Evolutionary conservation across 1,140 invertebrate species (phyloP), one percentile per base, ranked within the genome.

Genomic region (Neomicropteryx cornuta): DNA sequence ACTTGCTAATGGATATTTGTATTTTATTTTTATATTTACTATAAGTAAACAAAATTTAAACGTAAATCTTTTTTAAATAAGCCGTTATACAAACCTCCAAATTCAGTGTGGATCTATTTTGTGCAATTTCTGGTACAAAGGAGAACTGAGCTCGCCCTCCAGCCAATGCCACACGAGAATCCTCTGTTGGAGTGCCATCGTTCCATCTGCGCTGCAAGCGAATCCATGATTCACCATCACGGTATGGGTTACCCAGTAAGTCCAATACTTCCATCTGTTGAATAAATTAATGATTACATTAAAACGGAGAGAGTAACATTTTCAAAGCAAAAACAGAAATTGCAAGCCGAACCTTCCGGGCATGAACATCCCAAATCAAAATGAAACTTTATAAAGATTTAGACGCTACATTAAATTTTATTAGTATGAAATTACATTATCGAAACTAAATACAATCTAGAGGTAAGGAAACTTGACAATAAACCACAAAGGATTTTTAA

Each of bases 171-270:
- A 62, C 30, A 1, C 45, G 56, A 13, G 58, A 59, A 2, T 47
- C 41, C 34, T 65, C 62, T 4, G 50, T 48, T 0, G 58, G 60
- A 6, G 56, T 51, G 3, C 62, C 62, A 18, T 65, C 60, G 30
- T 65, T 60, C 62, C 62, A 65, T 10, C 58, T 39, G 0, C 58
- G 43, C 33, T 62, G 60, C 8, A 65, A 55, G 49, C 6, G 47
- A 42, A 8, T 52, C 39, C 36, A 61, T 46, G 1, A 55, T 43
- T 13, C 57, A 39, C 1, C 60, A 60, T 0, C 52, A 52, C 1
- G 62, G 45, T n/a, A n/a, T n/a, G n/a, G n/a, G n/a, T n/a, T n/a
- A n/a, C n/a, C n/a, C n/a, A n/a, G n/a, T n/a, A n/a, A n/a, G 31
- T 60, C 52, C 17, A 62, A 56, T 36, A 62, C 44, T 45, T 62